Conservation (phyloP, 2,113 vertebrate genomes). For the Charina bottae region DNA sequence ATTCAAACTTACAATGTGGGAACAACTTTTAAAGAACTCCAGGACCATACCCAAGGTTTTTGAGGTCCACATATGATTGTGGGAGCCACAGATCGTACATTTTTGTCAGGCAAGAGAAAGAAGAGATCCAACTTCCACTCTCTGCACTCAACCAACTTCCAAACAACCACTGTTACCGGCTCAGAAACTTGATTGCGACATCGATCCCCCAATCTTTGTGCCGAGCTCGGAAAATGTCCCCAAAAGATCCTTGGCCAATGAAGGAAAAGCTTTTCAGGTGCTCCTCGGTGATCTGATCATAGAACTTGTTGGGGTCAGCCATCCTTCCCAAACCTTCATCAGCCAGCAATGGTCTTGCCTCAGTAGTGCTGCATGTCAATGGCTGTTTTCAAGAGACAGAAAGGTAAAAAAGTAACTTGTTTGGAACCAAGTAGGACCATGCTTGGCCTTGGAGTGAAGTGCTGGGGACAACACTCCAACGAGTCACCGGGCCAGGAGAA, state of each 20-base stretch:
- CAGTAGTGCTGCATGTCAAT: background rate
- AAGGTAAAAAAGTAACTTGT: background rate
- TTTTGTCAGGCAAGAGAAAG: background rate
- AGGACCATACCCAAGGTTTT: background rate
- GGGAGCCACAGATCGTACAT: background rate
- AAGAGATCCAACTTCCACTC: background rate
- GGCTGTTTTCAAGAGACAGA: background rate
- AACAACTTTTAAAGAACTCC: background rate
- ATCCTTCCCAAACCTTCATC: background rate
- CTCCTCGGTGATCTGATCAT: background rate
- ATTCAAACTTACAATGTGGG: background rate
- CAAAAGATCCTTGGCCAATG: slow-evolving; percentile 75
- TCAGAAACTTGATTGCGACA: slow-evolving; percentile 78
- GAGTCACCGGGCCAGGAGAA: background rate
- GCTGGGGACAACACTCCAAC: background rate
- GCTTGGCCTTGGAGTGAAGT: background rate
- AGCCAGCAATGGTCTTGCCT: background rate
- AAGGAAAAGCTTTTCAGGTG: slow-evolving; percentile 50
- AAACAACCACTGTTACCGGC: background rate
- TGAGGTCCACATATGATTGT: background rate
- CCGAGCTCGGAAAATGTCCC: slow-evolving; percentile 69
- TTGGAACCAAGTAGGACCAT: background rate
- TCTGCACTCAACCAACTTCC: background rate
- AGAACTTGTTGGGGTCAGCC: background rate
- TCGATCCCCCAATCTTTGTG: slow-evolving; percentile 63